Percentiles rank a stretch among this genome's conserved stretches.
Conservation (phyloP, 2,113 vertebrate genomes). For the Neogobius melanostomus region DNA sequence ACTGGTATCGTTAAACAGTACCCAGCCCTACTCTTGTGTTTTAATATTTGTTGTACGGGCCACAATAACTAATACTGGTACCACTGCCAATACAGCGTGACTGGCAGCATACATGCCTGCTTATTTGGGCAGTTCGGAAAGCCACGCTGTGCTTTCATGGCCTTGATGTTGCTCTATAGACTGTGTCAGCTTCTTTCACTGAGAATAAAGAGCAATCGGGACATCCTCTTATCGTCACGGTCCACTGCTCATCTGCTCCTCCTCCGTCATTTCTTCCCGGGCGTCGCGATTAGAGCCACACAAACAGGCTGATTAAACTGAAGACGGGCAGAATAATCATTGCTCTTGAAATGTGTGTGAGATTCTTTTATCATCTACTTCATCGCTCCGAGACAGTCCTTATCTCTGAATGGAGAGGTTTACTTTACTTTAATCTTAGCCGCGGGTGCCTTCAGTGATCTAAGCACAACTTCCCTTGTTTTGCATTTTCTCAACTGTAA, state of each 20-base stretch:
- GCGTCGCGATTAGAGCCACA: slow-evolving; percentile 38
- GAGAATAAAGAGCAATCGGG: slow-evolving; percentile 14
- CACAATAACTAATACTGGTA: background rate
- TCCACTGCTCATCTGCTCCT: slow-evolving; percentile 15
- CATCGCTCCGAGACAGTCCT: slow-evolving; percentile 18
- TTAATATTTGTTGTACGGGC: too few species aligned
- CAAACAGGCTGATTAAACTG: slow-evolving; percentile 49
- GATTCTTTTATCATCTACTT: slow-evolving; percentile 27
- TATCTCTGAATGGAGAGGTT: slow-evolving; percentile 28
- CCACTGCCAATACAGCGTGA: background rate
- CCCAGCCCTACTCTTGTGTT: too few species aligned
- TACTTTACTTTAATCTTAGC: slow-evolving; percentile 2
- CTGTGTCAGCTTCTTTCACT: slow-evolving; percentile 9
- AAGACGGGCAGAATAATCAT: slow-evolving; percentile 35
- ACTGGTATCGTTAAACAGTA: too few species aligned
- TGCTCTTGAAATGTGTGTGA: slow-evolving; percentile 5
- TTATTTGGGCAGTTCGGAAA: slow-evolving; percentile 36
- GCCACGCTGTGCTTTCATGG: slow-evolving; percentile 39
- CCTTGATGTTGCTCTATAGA: slow-evolving; percentile 12
- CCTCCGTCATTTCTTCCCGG: slow-evolving; percentile 32
- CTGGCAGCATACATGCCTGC: slow-evolving; percentile 39
- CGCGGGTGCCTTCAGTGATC: background rate
- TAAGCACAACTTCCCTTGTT: background rate
- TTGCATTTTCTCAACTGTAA: background rate
- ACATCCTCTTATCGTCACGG: slow-evolving; percentile 22